Evolutionary conservation across 2,797 vertebrate species (phyloP).

Genomic region (Sternotherus odoratus): DNA sequence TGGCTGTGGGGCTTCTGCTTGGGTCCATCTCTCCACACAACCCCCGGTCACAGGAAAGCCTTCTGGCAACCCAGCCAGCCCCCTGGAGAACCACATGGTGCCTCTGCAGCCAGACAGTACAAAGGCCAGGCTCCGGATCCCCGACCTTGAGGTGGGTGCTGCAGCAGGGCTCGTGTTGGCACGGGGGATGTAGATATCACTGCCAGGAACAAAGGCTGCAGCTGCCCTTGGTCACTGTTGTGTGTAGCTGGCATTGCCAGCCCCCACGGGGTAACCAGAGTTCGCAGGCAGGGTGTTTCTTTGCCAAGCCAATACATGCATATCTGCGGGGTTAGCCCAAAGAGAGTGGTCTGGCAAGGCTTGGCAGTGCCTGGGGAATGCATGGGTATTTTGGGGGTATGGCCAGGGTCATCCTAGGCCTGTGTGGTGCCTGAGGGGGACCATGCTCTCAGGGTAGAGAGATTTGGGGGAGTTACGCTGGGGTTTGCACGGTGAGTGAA

Average conservation of each 20-base stretch:
- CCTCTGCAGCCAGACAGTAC: not conserved
- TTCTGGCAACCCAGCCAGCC: not conserved
- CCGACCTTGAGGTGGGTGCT: not conserved
- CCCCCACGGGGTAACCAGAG: not conserved
- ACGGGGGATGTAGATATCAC: not conserved
- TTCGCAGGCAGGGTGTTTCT: not conserved
- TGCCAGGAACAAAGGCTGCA: not conserved
- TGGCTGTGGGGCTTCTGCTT: not conserved
- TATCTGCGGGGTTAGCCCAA: not conserved
- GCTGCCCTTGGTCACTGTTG: not conserved
- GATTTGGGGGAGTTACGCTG: not conserved
- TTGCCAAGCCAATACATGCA: not conserved
- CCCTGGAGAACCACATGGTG: not conserved
- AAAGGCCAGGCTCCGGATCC: not conserved
- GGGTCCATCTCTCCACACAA: not conserved
- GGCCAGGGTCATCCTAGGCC: not conserved
- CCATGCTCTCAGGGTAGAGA: not conserved
- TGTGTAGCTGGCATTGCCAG: not conserved
- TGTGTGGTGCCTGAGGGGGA: not conserved
- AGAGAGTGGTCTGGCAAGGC: not conserved
- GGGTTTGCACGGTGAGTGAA: not conserved
- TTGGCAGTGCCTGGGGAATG: not conserved
- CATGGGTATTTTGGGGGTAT: not conserved
- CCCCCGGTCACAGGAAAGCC: not conserved
- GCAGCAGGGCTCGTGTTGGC: not conserved